Conservation (phyloP, 2,888 invertebrate genomes). For the Leptopilina myrica region DNA sequence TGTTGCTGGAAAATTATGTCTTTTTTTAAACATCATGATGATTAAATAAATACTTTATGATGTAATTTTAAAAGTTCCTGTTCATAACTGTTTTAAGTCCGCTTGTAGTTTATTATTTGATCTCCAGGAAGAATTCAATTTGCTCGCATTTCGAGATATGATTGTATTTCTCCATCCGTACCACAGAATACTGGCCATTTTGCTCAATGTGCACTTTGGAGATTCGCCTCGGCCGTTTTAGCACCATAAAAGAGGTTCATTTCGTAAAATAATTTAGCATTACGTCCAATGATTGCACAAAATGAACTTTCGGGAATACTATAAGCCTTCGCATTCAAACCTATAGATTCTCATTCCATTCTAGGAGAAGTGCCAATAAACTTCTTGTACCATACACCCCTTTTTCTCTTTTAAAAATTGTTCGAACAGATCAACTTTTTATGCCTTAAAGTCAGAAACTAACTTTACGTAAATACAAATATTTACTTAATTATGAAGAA, state of each 20-base stretch:
- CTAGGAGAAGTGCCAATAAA: too few relatives aligned
- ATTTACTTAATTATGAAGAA: too few relatives aligned
- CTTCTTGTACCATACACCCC: too few relatives aligned
- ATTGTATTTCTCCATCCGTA: constrained; percentile 1
- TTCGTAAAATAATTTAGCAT: constrained; percentile 10
- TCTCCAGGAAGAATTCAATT: constrained; percentile 29
- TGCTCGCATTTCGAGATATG: constrained; percentile 14
- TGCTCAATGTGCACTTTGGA: neutral
- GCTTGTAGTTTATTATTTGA: too few relatives aligned
- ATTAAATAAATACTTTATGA: too few relatives aligned
- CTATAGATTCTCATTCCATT: neutral
- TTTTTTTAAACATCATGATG: too few relatives aligned
- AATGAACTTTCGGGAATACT: neutral
- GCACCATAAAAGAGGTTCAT: neutral
- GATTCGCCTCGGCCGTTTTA: constrained; percentile 1
- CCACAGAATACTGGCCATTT: neutral
- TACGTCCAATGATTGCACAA: neutral
- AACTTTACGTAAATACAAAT: too few relatives aligned
- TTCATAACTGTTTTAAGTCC: neutral
- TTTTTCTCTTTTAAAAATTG: too few relatives aligned
- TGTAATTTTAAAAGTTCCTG: neutral
- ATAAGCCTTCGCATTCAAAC: neutral
- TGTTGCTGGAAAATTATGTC: too few relatives aligned
- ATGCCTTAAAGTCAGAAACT: too few relatives aligned
- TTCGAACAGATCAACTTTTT: too few relatives aligned